Base-by-base conservation (phyloP, 2,113 vertebrate species). In the Gallinago jamesoni region DNA sequence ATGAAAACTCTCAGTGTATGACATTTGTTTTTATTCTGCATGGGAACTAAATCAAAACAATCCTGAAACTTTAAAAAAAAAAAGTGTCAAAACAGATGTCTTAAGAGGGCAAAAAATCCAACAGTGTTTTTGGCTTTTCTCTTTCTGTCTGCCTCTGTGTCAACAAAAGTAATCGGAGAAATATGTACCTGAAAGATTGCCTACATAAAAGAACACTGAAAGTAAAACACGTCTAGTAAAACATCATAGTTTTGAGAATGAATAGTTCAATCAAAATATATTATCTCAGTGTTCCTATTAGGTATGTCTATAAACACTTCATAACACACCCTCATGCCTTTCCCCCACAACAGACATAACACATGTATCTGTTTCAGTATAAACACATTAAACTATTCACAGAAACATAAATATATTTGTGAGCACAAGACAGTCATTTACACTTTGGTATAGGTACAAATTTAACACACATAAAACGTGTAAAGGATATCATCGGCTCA, bases 1-100 rank as follows among this genome's bases (percentile, higher is more conserved):
- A n/a, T 43, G 47, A 89, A 81, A 85, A 66, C 21, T 57, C 43
- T 69, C 33, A 25, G 2, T 47, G 10, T 63, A 69, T 55, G 55
- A 73, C 50, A 91, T 77, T 93, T 93, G 28, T 74, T 94, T 95
- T 90, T 69, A 80, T 76, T 94, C 59, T 87, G 17, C 27, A 27
- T 28, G 43, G 19, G 31, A 83, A 62, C 15, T 56, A 90, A 87
- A 73, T 4, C 22, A 91, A 91, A 96, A 79, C 48, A 68, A 79
- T 91, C 12, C 17, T 35, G 60, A 69, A 79, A 47, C 8, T 33
- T 48, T 12, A 2, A 35, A 59, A 27, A 1, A 7, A 56, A 90
- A 33, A 75, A 23, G 12, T 63, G 70, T 92, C 47, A 86, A 83
- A 92, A 52, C 86, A 95, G 70, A 88, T 94, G 75, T 83, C 55